Evolutionary conservation across 2,113 vertebrate genomes (phyloP).

Genomic region (Irena cyanogastra): DNA sequence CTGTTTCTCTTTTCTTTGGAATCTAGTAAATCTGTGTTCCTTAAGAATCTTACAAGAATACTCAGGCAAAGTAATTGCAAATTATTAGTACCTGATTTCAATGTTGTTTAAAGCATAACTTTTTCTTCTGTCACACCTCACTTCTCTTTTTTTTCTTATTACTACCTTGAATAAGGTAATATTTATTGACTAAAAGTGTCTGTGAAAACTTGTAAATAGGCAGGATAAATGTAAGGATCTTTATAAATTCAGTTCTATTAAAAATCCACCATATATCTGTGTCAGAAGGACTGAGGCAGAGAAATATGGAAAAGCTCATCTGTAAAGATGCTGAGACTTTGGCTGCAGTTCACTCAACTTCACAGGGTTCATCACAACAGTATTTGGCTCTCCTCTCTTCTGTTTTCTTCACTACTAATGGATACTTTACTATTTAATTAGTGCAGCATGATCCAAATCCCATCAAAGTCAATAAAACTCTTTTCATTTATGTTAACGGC

Average conservation of each 20-base stretch:
- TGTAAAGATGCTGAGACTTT: not conserved
- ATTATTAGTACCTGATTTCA: not conserved
- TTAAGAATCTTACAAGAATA: not conserved
- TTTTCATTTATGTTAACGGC: slow-evolving; percentile 41
- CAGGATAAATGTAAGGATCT: not conserved
- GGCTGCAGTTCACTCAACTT: slow-evolving; percentile 33
- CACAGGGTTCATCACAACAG: slow-evolving; percentile 3
- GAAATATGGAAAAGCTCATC: not conserved
- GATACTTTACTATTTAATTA: slow-evolving; percentile 58
- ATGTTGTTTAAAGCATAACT: not conserved
- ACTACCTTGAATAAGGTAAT: not conserved
- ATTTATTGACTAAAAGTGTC: not conserved
- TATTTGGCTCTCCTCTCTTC: slow-evolving; percentile 5
- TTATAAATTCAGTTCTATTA: not conserved
- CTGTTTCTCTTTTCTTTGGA: not conserved
- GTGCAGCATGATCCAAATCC: slow-evolving; percentile 36
- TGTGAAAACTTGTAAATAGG: not conserved
- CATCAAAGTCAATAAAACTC: slow-evolving; percentile 59
- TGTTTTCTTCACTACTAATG: slow-evolving; percentile 52
- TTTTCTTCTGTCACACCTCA: not conserved
- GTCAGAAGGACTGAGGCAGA: not conserved
- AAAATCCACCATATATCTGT: not conserved
- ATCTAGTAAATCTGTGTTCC: not conserved
- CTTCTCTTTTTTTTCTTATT: not conserved
- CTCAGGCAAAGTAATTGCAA: not conserved